Conservation (phyloP, 2,797 vertebrate genomes). For the Peromyscus eremicus region DNA sequence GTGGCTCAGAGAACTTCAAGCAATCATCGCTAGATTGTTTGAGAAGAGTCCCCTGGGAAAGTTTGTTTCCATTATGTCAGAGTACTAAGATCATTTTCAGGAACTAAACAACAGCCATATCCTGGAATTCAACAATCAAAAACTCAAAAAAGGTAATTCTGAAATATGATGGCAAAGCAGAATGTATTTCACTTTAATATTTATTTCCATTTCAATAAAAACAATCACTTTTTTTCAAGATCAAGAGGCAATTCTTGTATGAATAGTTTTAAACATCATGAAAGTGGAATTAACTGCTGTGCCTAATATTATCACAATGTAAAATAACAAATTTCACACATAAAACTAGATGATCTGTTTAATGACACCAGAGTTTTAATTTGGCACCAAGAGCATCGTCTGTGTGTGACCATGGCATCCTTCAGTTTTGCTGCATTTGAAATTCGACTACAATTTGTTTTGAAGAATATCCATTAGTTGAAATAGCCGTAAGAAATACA, state of each 20-base stretch:
- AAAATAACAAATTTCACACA: not conserved
- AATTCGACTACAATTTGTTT: not conserved
- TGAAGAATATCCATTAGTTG: not conserved
- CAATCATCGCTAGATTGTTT: constrained; percentile 36
- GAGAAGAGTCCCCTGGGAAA: not conserved
- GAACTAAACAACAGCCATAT: constrained; percentile 41
- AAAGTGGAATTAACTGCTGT: constrained; percentile 13
- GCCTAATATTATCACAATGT: not conserved
- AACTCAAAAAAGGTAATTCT: constrained; percentile 37
- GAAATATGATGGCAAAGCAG: not conserved
- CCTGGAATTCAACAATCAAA: constrained; percentile 55
- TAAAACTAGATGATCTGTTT: not conserved
- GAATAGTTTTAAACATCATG: not conserved
- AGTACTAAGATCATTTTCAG: constrained; percentile 53
- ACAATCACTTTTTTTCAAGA: constrained; percentile 55
- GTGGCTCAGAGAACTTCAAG: constrained; percentile 12
- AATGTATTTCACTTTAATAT: not conserved
- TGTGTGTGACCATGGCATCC: not conserved
- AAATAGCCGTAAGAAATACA: constrained; percentile 28
- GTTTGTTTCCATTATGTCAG: constrained; percentile 23
- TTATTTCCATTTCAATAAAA: constrained; percentile 37
- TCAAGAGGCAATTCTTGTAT: not conserved
- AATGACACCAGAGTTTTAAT: not conserved
- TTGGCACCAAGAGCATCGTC: not conserved
- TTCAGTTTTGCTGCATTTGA: constrained; percentile 13